Base-by-base conservation (phyloP, 2,113 vertebrate species). In the Larimichthys crocea region DNA sequence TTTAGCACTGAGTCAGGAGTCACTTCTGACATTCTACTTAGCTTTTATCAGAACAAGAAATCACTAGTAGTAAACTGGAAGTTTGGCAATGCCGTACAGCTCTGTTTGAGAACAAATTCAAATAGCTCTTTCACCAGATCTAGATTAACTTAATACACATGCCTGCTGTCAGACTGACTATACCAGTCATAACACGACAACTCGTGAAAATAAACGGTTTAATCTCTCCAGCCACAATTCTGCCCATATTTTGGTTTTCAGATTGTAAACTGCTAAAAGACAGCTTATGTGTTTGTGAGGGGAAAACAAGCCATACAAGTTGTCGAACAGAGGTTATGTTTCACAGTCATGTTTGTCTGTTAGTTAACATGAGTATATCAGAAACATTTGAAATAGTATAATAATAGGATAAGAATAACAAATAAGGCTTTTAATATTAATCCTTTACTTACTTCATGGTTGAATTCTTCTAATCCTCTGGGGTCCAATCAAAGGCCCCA, bases 21-120 rank as follows among this genome's bases (percentile, higher is more conserved):
- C 11, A 50, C 17, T 73, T 52, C n/a, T 16, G n/a, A 26, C n/a
- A 9, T 74, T n/a, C 12, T 50, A 0, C 1, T 53, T 24, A 6
- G 20, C 49, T 63, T 70, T 71, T 24, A 71, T 56, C 16, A 20
- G 10, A 56, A 56, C 49, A 56, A 40, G 31, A 62, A 52, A 52
- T 8, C 5, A 10, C 48, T 11, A 3, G 29, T 7, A 8, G 12
- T 2, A 70, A 70, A 53, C 4, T 26, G 31, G 15, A 78, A 26
- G 26, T 4, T 10, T 40, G 15, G 44, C 10, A 24, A 24, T 5
- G 2, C 35, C 12, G 31, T 5, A 22, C 26, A 26, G 16, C 53
- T 44, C 10, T 44, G 5, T 19, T 6, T n/a, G 11, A 2, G 3
- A 19, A 53, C 8, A 22, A 61, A 46, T 35, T 53, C 8, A 29